Conservation (phyloP, 2,113 vertebrate genomes). For the Hemiscyllium ocellatum region DNA sequence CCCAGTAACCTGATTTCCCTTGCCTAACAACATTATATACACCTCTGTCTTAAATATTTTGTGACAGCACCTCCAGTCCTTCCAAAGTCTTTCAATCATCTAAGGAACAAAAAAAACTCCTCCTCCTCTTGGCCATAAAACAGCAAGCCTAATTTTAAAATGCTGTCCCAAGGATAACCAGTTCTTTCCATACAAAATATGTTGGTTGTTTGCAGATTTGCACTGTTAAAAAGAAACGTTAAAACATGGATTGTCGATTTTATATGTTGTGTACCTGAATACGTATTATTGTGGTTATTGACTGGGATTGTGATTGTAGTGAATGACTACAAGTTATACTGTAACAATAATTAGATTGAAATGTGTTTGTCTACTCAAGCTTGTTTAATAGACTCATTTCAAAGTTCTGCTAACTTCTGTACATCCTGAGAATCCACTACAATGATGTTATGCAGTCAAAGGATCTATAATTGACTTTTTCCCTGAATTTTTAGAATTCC, state of each 20-base stretch:
- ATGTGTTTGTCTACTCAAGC: not conserved
- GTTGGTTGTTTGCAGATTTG: not conserved
- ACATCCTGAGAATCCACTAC: too few relatives aligned
- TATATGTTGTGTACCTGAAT: not conserved
- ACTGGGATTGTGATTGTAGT: not conserved
- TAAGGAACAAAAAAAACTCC: too few relatives aligned
- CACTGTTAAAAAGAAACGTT: not conserved
- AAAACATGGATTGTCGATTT: not conserved
- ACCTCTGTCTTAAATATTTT: too few relatives aligned
- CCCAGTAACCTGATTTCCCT: too few relatives aligned
- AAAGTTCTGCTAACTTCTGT: not conserved
- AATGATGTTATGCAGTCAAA: not conserved
- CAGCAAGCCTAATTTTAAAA: too few relatives aligned
- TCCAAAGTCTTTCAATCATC: too few relatives aligned
- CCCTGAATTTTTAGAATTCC: not conserved
- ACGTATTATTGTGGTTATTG: not conserved
- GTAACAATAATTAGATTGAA: not conserved
- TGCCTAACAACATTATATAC: too few relatives aligned
- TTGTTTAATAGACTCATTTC: not conserved
- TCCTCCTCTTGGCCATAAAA: too few relatives aligned
- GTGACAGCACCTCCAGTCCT: too few relatives aligned
- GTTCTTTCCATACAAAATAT: not conserved
- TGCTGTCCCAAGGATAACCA: not conserved
- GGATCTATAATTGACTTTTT: not conserved
- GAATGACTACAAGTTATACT: not conserved